These are phyloP conservation scores for Lichenostomus cassidix DNA, from an alignment of 2,113 vertebrate genomes.

Conservation along the genomic window DNA sequence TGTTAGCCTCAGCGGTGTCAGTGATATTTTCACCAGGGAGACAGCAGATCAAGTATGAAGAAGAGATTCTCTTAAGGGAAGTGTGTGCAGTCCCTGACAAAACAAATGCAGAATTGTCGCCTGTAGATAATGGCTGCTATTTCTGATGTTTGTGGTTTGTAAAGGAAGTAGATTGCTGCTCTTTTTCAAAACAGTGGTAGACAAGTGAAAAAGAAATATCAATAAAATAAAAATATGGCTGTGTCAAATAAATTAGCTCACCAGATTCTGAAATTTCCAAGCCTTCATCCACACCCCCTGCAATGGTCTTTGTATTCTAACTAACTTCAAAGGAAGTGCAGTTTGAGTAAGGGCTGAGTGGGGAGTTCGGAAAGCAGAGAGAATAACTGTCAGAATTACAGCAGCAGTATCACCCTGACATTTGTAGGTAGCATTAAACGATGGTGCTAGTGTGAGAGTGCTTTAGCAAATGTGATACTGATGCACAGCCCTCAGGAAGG, in stretches of 20 bases:
- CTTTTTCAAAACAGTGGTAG: neutral
- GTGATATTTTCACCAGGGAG: constrained; percentile 61
- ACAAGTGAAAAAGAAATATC: neutral
- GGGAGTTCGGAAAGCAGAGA: neutral
- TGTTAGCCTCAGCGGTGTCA: constrained; percentile 69
- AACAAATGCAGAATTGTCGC: neutral
- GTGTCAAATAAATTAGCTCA: neutral
- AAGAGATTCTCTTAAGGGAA: constrained; percentile 41
- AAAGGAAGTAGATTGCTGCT: neutral
- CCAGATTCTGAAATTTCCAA: neutral
- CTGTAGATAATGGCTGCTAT: neutral
- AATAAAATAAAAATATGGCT: neutral
- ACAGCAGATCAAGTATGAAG: constrained; percentile 53
- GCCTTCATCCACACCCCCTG: fast-evolving
- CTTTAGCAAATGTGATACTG: neutral
- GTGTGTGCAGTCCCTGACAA: neutral
- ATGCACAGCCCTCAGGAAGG: neutral
- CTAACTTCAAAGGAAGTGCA: neutral
- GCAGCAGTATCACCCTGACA: neutral
- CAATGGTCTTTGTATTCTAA: neutral
- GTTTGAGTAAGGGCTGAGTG: neutral
- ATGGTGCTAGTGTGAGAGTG: neutral
- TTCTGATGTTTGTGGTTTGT: neutral
- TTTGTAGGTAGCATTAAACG: neutral
- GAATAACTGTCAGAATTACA: neutral